A percentile compares a stretch with the other conserved stretches of the same genome.
Conservation (phyloP, 2,797 vertebrate species). For the Carduelis carduelis region DNA sequence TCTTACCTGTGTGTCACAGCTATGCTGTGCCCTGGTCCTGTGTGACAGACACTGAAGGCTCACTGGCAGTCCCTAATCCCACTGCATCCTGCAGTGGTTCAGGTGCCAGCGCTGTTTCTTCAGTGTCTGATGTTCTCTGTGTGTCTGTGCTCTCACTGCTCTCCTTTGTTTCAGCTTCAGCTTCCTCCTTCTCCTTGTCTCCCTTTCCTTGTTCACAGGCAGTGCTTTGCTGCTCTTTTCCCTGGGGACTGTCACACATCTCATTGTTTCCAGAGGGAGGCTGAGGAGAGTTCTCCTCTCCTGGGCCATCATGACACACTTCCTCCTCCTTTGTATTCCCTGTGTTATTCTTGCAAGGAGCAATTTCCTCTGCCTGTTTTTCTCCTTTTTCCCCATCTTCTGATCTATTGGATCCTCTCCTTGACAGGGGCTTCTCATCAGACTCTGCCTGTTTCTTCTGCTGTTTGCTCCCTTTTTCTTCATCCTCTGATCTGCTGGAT, state of each 20-base stretch:
- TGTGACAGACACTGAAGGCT: not conserved
- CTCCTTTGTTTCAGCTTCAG: not conserved
- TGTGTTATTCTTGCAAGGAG: not conserved
- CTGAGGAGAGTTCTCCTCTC: not conserved
- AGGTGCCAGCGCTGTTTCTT: not conserved
- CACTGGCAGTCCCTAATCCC: not conserved
- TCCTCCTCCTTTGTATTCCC: not conserved
- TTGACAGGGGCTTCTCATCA: not conserved
- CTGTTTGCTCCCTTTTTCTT: not conserved
- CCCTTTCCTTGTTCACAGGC: not conserved
- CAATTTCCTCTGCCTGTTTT: not conserved
- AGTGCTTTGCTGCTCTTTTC: not conserved
- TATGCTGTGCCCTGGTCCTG: not conserved
- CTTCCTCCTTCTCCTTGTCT: not conserved
- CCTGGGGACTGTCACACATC: not conserved
- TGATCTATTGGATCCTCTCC: not conserved
- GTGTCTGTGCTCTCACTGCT: not conserved
- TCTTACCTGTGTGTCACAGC: conserved; percentile 33
- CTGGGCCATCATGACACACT: not conserved
- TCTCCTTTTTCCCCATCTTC: conserved; percentile 39
- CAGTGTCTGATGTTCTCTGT: not conserved
- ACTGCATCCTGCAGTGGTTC: not conserved
- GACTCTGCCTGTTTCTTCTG: not conserved
- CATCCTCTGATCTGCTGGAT: not conserved
- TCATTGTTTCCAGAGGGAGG: not conserved